Evolutionary conservation across 2,113 vertebrate species (phyloP).

Genomic region (Dasyurus viverrinus): DNA sequence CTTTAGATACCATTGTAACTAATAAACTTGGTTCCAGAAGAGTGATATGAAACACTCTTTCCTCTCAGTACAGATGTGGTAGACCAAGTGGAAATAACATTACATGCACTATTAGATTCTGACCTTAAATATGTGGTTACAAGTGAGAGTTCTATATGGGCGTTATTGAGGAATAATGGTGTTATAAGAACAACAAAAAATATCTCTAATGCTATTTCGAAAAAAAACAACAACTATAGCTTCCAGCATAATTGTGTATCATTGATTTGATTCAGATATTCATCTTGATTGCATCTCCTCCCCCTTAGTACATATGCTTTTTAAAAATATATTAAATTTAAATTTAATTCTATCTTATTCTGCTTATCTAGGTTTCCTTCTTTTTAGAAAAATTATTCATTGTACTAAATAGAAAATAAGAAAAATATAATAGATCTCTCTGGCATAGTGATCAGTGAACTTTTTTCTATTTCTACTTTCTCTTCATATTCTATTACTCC

Average conservation of each 20-base stretch:
- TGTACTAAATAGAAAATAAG: no score
- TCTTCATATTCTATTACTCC: no score
- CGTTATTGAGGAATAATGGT: background rate
- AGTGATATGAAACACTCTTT: background rate
- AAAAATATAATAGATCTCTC: no score
- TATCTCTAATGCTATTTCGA: background rate
- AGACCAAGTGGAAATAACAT: background rate
- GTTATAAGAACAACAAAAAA: background rate
- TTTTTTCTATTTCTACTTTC: no score
- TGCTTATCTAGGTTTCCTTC: background rate
- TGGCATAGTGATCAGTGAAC: no score
- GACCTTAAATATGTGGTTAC: background rate
- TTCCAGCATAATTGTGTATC: background rate
- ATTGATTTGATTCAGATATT: background rate
- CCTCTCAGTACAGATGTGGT: background rate
- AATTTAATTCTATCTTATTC: background rate
- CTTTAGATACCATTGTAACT: background rate
- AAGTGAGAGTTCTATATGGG: background rate
- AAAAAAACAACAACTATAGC: background rate
- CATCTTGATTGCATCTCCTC: background rate
- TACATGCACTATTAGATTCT: background rate
- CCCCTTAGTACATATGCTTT: background rate
- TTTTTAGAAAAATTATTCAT: no score
- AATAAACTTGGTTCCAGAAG: background rate
- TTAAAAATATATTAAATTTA: background rate